Evolutionary conservation across 2,888 invertebrate species (phyloP).

Genomic region (Liopterus haemorrhoidalis): DNA sequence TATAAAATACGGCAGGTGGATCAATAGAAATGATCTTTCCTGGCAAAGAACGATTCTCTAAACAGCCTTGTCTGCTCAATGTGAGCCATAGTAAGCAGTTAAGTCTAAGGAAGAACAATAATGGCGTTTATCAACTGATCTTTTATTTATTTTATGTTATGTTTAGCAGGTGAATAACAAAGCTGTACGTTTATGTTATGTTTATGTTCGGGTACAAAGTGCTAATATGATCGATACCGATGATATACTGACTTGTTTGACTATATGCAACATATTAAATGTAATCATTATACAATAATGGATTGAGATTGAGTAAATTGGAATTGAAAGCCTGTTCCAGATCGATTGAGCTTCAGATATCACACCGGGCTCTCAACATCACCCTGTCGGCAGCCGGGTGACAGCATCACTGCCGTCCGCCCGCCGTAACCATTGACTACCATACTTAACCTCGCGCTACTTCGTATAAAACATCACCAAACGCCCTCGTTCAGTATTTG

Average conservation of each 20-base stretch:
- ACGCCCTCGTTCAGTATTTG: conserved; percentile 11
- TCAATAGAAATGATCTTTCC: conserved; percentile 17
- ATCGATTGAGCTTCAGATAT: conserved; percentile 12
- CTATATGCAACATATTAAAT: not conserved
- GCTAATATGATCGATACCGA: conserved; percentile 7
- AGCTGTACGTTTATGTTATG: too few relatives aligned
- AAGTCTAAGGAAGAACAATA: conserved; percentile 42
- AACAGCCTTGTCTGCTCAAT: conserved; percentile 41
- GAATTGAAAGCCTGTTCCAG: conserved; percentile 10
- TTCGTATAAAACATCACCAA: too few relatives aligned
- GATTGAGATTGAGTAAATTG: not conserved
- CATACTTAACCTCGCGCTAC: too few relatives aligned
- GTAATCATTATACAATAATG: not conserved
- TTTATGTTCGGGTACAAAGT: conserved; percentile 23
- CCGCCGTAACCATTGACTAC: conserved; percentile 15
- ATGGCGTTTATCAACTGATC: too few relatives aligned
- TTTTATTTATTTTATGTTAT: conserved; percentile 37
- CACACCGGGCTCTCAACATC: conserved; percentile 14
- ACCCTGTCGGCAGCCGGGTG: conserved; percentile 8
- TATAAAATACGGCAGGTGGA: conserved; percentile 14
- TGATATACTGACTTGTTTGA: conserved; percentile 14
- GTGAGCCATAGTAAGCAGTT: conserved; percentile 35
- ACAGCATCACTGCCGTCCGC: too few relatives aligned
- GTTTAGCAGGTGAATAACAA: conserved; percentile 35
- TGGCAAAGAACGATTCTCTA: conserved; percentile 25